Evolutionary conservation across 2,797 vertebrate species (phyloP).

Genomic region (Naso thynnoides): DNA sequence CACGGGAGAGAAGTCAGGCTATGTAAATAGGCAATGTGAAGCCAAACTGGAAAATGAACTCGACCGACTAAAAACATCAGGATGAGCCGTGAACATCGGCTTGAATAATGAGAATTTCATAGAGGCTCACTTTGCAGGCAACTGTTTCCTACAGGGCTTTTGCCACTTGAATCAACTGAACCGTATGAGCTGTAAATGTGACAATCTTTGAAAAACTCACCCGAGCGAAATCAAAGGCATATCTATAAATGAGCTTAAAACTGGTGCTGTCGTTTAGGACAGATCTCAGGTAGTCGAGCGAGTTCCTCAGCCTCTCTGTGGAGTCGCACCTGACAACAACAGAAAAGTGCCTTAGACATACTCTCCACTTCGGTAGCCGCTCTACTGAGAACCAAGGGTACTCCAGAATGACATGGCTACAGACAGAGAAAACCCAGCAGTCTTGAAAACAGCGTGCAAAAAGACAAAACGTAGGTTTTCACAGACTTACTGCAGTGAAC

Average conservation of each 20-base stretch:
- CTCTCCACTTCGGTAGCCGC: neutral
- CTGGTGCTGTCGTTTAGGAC: constrained; percentile 97
- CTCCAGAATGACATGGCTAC: neutral
- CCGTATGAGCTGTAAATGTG: neutral
- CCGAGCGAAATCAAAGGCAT: constrained; percentile 99
- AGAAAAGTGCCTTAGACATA: constrained; percentile 45
- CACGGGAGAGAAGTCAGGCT: constrained; percentile 12
- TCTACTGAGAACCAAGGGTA: neutral
- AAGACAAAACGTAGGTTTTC: neutral
- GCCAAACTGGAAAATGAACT: constrained; percentile 29
- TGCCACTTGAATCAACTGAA: constrained; percentile 10
- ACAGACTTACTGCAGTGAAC: constrained; percentile 94
- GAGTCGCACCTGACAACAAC: constrained; percentile 93
- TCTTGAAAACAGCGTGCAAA: neutral
- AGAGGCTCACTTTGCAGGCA: neutral
- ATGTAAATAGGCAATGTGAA: constrained; percentile 26
- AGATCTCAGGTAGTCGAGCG: constrained; percentile 98
- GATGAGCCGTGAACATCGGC: neutral
- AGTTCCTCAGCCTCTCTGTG: constrained; percentile 97
- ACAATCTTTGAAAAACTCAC: constrained; percentile 83
- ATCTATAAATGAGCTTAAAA: constrained; percentile 99
- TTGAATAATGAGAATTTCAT: constrained; percentile 10
- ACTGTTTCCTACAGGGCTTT: neutral
- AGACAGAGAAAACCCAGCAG: neutral
- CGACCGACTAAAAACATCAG: constrained; percentile 24